A percentile compares a stretch with the other conserved stretches of the same genome.
Conservation (phyloP, 2,797 vertebrate genomes). For the Benthosema pterotum region DNA sequence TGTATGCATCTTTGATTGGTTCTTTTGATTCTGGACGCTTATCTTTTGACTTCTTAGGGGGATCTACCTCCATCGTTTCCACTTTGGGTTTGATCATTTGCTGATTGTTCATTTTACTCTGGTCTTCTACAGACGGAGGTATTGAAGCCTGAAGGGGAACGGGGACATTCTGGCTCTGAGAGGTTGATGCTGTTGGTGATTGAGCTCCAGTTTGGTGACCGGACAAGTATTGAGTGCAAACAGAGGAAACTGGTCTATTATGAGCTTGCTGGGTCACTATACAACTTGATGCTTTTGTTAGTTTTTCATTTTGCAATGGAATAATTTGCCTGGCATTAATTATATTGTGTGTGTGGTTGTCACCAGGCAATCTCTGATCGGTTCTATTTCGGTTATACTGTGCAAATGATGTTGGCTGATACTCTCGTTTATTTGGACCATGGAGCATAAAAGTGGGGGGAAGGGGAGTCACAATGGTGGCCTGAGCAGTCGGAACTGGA, state of each 20-base stretch:
- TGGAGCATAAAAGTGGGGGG: constrained; percentile 3
- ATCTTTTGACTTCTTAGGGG: constrained; percentile 76
- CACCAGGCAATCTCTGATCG: constrained; percentile 28
- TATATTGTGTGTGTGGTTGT: constrained; percentile 16
- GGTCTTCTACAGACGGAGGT: not conserved
- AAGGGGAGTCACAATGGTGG: not conserved
- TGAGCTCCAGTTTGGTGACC: constrained; percentile 16
- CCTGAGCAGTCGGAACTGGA: constrained; percentile 24
- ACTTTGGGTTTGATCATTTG: constrained; percentile 30
- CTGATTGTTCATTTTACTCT: constrained; percentile 22
- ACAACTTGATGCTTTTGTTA: constrained; percentile 23
- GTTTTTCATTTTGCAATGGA: constrained; percentile 29
- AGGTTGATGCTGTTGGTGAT: constrained; percentile 19
- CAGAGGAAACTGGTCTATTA: constrained; percentile 16
- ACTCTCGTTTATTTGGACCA: constrained; percentile 26
- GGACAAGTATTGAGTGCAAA: constrained; percentile 23
- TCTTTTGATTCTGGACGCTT: constrained; percentile 75
- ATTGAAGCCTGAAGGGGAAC: constrained; percentile 13
- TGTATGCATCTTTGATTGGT: constrained; percentile 63
- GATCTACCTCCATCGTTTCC: constrained; percentile 45
- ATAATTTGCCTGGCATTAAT: constrained; percentile 44
- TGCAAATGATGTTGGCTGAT: constrained; percentile 32
- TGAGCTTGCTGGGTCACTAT: constrained; percentile 4
- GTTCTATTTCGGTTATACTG: constrained; percentile 9
- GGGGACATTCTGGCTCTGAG: constrained; percentile 22